These are phyloP conservation scores for Monochamus alternatus DNA, from an alignment of 2,888 invertebrate species.

Conservation along the genomic window DNA sequence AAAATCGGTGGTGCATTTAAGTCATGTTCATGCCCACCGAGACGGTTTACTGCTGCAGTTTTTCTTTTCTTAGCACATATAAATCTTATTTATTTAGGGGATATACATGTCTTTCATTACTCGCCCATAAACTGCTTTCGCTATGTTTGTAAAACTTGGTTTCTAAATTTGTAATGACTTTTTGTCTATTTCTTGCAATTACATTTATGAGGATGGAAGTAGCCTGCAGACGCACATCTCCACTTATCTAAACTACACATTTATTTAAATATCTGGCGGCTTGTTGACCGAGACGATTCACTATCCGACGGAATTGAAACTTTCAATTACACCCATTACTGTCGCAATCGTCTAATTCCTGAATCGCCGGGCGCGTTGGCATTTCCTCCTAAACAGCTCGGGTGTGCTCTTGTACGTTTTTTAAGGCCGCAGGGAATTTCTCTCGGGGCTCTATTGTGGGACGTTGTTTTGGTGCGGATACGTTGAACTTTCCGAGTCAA, in stretches of 20 bases:
- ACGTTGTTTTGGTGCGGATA: conserved; percentile 46
- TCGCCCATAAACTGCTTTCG: no score
- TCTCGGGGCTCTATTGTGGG: conserved; percentile 20
- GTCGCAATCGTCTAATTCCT: conserved; percentile 23
- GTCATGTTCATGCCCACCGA: no score
- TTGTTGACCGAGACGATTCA: conserved; percentile 4
- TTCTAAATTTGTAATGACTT: no score
- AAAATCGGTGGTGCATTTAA: no score
- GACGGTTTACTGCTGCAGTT: no score
- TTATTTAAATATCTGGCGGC: conserved; percentile 14
- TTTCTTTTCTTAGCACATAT: no score
- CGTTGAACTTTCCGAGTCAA: conserved; percentile 57
- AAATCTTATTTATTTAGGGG: no score
- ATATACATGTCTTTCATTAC: no score
- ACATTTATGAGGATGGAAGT: no score
- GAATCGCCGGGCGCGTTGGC: conserved; percentile 15
- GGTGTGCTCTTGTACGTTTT: conserved; percentile 19
- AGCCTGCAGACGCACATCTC: neutral
- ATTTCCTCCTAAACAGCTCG: conserved; percentile 27
- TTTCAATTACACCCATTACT: conserved; percentile 21
- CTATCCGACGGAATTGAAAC: neutral
- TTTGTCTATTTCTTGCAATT: no score
- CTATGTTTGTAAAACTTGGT: no score
- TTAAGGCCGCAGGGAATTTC: conserved; percentile 27
- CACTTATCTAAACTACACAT: conserved; percentile 8